These are phyloP conservation scores for Menura novaehollandiae DNA, from an alignment of 2,113 vertebrate species.

Conservation along the genomic window DNA sequence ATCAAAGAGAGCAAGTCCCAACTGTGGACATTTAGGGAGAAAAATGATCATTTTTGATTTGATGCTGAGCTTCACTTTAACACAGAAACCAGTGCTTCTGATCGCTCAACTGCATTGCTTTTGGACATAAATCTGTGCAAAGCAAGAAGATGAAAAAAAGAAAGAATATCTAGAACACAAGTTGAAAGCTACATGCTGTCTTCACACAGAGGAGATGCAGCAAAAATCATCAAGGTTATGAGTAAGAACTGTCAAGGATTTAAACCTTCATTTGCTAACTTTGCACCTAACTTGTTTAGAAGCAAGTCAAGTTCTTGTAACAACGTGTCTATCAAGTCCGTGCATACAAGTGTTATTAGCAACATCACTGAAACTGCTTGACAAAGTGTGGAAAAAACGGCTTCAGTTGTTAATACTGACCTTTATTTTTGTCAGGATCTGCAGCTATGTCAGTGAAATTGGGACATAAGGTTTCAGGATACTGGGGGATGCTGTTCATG, in stretches of 20 bases:
- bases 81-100: background rate
- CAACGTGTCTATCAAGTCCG: background rate
- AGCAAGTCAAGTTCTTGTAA: background rate
- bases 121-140: background rate
- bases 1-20: background rate
- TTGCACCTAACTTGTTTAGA: background rate
- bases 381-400: background rate
- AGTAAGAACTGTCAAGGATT: background rate
- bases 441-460: constrained; percentile 80
- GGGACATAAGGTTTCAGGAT: constrained; percentile 71
- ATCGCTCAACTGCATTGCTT: background rate
- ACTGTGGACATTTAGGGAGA: background rate
- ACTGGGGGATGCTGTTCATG: constrained; percentile 48
- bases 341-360: background rate
- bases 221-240: background rate
- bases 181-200: background rate
- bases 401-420: constrained; percentile 61
- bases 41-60: background rate
- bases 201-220: background rate
- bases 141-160: background rate
- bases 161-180: background rate
- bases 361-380: background rate
- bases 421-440: constrained; percentile 81
- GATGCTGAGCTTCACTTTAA: background rate
- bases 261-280: background rate